These are phyloP conservation scores for Eupeodes luniger DNA, from an alignment of 2,888 invertebrate genomes.

Conservation along the genomic window DNA sequence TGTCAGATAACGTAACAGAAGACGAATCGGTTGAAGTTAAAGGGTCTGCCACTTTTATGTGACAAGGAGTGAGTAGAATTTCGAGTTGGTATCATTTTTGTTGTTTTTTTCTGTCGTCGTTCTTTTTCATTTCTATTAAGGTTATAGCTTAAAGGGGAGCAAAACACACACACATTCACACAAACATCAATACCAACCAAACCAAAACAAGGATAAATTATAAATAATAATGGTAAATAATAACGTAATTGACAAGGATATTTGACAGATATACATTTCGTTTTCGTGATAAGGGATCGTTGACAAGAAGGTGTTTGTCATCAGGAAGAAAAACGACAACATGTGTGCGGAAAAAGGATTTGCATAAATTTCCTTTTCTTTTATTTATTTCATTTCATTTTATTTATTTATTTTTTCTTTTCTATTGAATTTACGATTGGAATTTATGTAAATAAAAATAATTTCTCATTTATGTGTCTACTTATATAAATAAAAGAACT, in stretches of 20 bases:
- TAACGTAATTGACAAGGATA: constrained; percentile 71
- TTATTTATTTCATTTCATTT: too few relatives aligned
- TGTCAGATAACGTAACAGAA: constrained; percentile 72
- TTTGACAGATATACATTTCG: constrained; percentile 58
- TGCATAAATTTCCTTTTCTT: constrained; percentile 6
- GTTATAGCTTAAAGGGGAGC: constrained; percentile 4
- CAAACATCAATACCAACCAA: background rate
- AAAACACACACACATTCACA: background rate
- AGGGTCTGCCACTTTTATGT: constrained; percentile 61
- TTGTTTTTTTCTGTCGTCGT: background rate
- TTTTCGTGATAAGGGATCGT: constrained; percentile 54
- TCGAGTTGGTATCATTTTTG: constrained; percentile 16
- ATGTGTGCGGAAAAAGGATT: constrained; percentile 40
- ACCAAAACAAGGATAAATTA: constrained; percentile 58
- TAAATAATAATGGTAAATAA: constrained; percentile 72
- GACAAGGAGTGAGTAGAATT: constrained; percentile 52
- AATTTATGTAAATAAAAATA: constrained; percentile 9
- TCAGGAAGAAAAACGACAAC: constrained; percentile 4
- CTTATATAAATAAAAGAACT: too few relatives aligned
- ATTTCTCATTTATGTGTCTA: background rate
- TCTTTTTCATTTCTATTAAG: background rate
- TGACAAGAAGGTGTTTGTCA: constrained; percentile 44
- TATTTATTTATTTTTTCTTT: background rate
- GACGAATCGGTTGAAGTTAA: constrained; percentile 73
- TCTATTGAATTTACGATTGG: constrained; percentile 9